Evolutionary conservation across 2,113 vertebrate species (phyloP), one percentile per base, ranked within the genome.

Genomic region (Eclectus roratus): DNA sequence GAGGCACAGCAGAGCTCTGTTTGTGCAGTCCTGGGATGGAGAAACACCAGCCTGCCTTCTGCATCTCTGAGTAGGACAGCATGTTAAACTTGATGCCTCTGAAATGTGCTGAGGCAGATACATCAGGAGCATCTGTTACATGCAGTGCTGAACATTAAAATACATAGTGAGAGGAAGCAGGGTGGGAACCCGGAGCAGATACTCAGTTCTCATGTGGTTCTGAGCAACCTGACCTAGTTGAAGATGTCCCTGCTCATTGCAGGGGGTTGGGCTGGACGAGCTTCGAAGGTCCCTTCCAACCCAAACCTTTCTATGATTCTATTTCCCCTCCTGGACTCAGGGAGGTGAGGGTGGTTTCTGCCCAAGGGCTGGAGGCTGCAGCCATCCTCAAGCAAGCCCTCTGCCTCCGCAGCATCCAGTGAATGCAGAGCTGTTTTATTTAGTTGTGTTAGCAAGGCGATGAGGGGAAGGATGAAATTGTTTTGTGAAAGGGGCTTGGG

Each of bases 371-470:
- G 52, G 37, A 56, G 70, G 10, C 64, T 70, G 82, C 3, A 3
- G 39, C 28, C 50, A 5, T 66, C 50, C 35, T 33, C 50, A 39
- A 37, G 50, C 5, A n/a, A 85, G 19, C 17, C 24, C 27, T 81
- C 47, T 29, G 39, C 49, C 27, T 35, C 1, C 3, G 0, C 19
- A 63, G 71, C 55, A 31, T 46, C 33, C 1, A 1, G 28, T 58
- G 61, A 31, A 52, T 33, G 31, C 56, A 58, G 47, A 58, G 8
- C 29, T 23, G 6, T 49, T 71, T 61, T 47, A 15, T 60, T 65
- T 19, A 37, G 6, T 43, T n/a, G 1, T 0, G 1, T 19, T 68
- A 44, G 17, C 0, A 1, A 80, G 23, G 14, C 9, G 6, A 31
- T 15, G 19, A 35, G 49, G 43, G 41, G 27, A 74, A 78, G 52